Evolutionary conservation across 1,140 invertebrate species (phyloP), one percentile per base, ranked within the genome.

Genomic region (Carposina sasakii): DNA sequence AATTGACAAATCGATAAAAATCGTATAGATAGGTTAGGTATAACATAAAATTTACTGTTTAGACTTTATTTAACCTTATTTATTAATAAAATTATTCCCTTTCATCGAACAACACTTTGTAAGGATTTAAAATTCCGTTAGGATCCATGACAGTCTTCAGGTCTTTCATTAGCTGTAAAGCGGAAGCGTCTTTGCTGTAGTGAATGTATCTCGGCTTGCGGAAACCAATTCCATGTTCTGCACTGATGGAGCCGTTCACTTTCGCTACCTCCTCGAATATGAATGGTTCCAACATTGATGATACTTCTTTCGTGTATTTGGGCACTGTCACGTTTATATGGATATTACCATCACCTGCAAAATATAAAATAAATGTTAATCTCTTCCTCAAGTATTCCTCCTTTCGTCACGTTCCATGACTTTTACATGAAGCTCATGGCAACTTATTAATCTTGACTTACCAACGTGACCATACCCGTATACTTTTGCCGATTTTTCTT

Each of bases 51-150:
- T n/a, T n/a, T n/a, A n/a, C n/a, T n/a, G n/a, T n/a, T n/a, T n/a
- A n/a, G n/a, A n/a, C n/a, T n/a, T n/a, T n/a, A n/a, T n/a, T n/a
- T n/a, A n/a, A n/a, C n/a, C n/a, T n/a, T n/a, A n/a, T n/a, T n/a
- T n/a, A n/a, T n/a, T n/a, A n/a, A n/a, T n/a, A n/a, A n/a, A n/a
- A n/a, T n/a, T n/a, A n/a, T n/a, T n/a, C n/a, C n/a, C n/a, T n/a
- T n/a, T n/a, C n/a, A n/a, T n/a, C n/a, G n/a, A n/a, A n/a, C n/a
- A 96, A 78, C 12, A 97, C 91, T 88, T 99, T 99, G 68, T 99
- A 99, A 0, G 97, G 97, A 83, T 99, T 99, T 1, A 99, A 87
- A 62, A 99, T 99, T 24, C 90, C 89, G 40, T 96, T 95, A 0
- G 97, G 97, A 86, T 99, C 98, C 87, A 98, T 91, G 2, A 94